phyloP scores from a whole-genome alignment of 2,797 vertebrate genomes.

The Allobates femoralis region DNA sequence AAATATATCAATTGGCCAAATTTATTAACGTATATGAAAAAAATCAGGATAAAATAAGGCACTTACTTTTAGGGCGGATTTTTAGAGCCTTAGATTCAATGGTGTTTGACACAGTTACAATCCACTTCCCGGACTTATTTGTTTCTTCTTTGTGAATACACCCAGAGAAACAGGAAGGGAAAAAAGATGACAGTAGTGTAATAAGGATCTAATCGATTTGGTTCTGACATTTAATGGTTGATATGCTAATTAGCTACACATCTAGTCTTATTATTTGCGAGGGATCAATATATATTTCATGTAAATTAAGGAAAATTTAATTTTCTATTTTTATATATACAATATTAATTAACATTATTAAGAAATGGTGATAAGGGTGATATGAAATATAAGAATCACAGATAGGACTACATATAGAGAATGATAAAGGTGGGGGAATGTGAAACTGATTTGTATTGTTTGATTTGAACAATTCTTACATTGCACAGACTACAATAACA shows the following conservation, averaged over 20 bases:
- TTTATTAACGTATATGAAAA: slow-evolving; percentile 32
- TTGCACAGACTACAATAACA: not conserved
- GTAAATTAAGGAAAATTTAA: slow-evolving; percentile 10
- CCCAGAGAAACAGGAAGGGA: slow-evolving; percentile 57
- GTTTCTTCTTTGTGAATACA: slow-evolving; percentile 59
- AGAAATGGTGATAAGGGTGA: not conserved
- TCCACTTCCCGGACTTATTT: slow-evolving; percentile 60
- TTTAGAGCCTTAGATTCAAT: slow-evolving; percentile 63
- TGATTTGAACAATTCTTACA: not conserved
- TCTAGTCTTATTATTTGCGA: slow-evolving; percentile 40
- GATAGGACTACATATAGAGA: slow-evolving; percentile 15
- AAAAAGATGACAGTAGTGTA: slow-evolving; percentile 61
- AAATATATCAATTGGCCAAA: slow-evolving; percentile 34
- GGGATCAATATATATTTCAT: slow-evolving; percentile 18
- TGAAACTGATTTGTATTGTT: slow-evolving; percentile 1
- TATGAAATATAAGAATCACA: slow-evolving; percentile 20
- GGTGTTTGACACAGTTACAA: slow-evolving; percentile 56
- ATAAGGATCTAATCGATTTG: slow-evolving; percentile 55
- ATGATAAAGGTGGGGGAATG: not conserved
- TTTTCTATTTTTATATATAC: slow-evolving; percentile 26
- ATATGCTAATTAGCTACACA: slow-evolving; percentile 39
- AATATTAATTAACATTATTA: slow-evolving; percentile 1
- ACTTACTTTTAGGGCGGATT: slow-evolving; percentile 61
- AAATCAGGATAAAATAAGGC: slow-evolving; percentile 61
- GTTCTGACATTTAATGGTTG: slow-evolving; percentile 40